Percentiles rank a stretch among this genome's conserved stretches.
Conservation (phyloP, 2,797 vertebrate species). For the Tiaroga cobitis region DNA sequence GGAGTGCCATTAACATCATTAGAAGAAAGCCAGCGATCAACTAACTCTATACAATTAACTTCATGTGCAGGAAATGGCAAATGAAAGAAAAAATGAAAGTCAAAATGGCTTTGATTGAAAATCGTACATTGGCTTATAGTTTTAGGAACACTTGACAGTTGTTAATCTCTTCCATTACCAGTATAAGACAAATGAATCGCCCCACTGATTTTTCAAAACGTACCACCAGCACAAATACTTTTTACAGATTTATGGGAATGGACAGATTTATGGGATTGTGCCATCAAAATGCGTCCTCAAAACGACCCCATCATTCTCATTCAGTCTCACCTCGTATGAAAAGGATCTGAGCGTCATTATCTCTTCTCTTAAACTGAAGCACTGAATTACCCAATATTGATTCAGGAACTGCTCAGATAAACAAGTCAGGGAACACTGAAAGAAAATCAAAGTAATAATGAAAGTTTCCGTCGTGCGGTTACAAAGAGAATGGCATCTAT, state of each 20-base stretch:
- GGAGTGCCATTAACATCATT: neutral
- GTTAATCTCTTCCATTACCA: constrained; percentile 28
- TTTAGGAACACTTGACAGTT: constrained; percentile 14
- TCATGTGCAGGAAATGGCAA: neutral
- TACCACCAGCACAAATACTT: constrained; percentile 4
- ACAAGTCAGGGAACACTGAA: constrained; percentile 49
- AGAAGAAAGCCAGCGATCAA: neutral
- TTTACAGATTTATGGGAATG: too few relatives aligned
- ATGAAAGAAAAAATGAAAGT: neutral
- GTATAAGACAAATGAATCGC: neutral
- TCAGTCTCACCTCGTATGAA: constrained; percentile 73
- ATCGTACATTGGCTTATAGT: neutral
- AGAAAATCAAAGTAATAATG: constrained; percentile 34
- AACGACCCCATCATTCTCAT: constrained; percentile 66
- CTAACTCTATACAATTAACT: neutral
- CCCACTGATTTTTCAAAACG: neutral
- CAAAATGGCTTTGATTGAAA: constrained; percentile 6
- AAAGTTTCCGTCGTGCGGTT: constrained; percentile 67
- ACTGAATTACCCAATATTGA: constrained; percentile 49
- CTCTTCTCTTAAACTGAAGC: constrained; percentile 55
- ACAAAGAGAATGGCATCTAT: constrained; percentile 57
- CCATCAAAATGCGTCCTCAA: constrained; percentile 66
- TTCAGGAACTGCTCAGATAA: constrained; percentile 58
- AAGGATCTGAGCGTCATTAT: constrained; percentile 50
- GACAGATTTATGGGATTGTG: constrained; percentile 48